Evolutionary conservation across 2,888 invertebrate genomes (phyloP), one percentile per base, ranked within the genome.

Genomic region (Drosophila gaucha): DNA sequence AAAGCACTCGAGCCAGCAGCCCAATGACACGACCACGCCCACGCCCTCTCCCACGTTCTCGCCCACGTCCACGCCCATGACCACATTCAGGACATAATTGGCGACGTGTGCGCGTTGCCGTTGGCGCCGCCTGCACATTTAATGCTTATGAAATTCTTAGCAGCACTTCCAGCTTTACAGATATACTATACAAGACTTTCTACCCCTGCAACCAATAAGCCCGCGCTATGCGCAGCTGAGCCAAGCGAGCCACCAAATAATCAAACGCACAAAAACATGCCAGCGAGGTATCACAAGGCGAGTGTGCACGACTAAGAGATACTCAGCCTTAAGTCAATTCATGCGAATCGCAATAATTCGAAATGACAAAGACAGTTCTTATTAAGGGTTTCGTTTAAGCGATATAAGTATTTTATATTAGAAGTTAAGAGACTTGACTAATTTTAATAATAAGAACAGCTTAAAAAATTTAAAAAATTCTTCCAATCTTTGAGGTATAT

Each of bases 121-220:
- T 65, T 87, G 88, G 86, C 86, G 64, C 80, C 72, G 78, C 73
- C 67, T 82, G 73, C 80, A 84, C 89, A 80, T 65, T 69, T 66
- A 50, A 60, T 67, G 69, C 74, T 80, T 84, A 88, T 84, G 67
- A 68, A 84, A 86, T 69, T 82, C 77, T 70, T 49, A 69, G 65
- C 65, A 63, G 46, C 59, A 63, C 59, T 76, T 65, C 44, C 41
- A 47, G 38, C 10, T 43, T 22, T 43, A 49, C 24, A 35, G 12
- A 62, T 31, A 39, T 28, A 35, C n/a, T 28, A n/a, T 30, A 30
- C 10, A 38, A 33, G 44, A 12, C 31, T 26, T 36, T 33, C 36
- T 30, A 28, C 16, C 46, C 9, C 57, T 8, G 54, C 66, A 67
- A 54, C 51, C 56, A 65, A 72, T 72, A 67, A 59, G 52, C 54